Conservation (phyloP, 2,797 vertebrate genomes). For the Syndactyla subalaris region DNA sequence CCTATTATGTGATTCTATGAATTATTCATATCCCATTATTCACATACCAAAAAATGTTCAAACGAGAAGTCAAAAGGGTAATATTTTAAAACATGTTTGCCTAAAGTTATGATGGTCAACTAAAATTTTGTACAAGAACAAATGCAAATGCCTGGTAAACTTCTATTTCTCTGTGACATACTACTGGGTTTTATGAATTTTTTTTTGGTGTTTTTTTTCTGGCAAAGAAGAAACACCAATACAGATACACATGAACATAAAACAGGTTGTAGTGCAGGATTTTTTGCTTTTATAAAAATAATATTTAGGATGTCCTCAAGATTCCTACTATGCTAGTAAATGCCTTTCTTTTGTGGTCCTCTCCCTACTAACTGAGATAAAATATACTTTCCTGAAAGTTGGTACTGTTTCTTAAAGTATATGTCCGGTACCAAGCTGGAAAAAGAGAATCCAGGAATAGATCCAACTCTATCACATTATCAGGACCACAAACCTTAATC, state of each 20-base stretch:
- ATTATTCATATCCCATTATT: background rate
- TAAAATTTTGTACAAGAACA: background rate
- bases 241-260: background rate
- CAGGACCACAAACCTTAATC: background rate
- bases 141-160: background rate
- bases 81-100: background rate
- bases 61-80: background rate
- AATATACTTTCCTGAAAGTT: background rate
- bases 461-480: background rate
- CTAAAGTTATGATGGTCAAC: background rate
- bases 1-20: background rate
- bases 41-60: background rate
- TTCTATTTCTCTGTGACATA: background rate
- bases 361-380: background rate
- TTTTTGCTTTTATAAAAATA: background rate
- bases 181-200: background rate
- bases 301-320: background rate
- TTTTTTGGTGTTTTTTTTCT: background rate
- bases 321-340: background rate
- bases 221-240: background rate
- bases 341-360: background rate
- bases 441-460: background rate
- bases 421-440: background rate
- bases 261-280: background rate
- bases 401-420: background rate